Base-by-base conservation (phyloP, 2,113 vertebrate genomes). In the Rana temporaria region DNA sequence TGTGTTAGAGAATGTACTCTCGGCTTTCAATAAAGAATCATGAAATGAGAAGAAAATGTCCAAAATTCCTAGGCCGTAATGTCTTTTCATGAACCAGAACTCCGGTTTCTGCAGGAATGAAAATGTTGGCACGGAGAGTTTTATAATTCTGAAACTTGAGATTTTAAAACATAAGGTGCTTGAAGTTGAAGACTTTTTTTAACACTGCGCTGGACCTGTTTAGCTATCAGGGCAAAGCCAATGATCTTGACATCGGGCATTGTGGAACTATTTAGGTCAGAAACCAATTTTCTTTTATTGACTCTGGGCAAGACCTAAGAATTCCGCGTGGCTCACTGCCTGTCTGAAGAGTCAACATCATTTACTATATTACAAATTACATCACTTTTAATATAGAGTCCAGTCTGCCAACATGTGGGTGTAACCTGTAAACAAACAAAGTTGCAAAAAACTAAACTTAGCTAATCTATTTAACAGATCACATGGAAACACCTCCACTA, bases 141-240 rank as follows among this genome's bases (percentile, higher is more conserved):
- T 24, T 76, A 52, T 64, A 62, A 48, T 76, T 76, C 57, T 76
- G 59, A 63, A 63, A 76, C 73, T 59, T 64, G 73, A 76, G 73
- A 76, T 48, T 26, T 30, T 17, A 15, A 63, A 59, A 26, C 57
- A 64, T n/a, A 76, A 60, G 57, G 38, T 62, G 30, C 59, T 64
- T 63, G n/a, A 48, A 64, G 48, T 76, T 59, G 32, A 42, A 76
- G 73, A 42, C 38, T 64, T 26, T 30, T 12, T 60, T 74, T 74
- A 74, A 74, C 71, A 22, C 71, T 74, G n/a, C 20, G 71, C 71
- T 34, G 57, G 55, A 60, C 71, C 55, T 74, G 60, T 32, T 59
- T 34, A 74, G 26, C 56, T 14, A 74, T 20, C 8, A 19, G 71
- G 71, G 26, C 71, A 74, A 19, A 74, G 59, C 17, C 1, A 55